Evolutionary conservation across 2,888 invertebrate genomes (phyloP), one percentile per base, ranked within the genome.

Genomic region (Iphiclides podalirius): DNA sequence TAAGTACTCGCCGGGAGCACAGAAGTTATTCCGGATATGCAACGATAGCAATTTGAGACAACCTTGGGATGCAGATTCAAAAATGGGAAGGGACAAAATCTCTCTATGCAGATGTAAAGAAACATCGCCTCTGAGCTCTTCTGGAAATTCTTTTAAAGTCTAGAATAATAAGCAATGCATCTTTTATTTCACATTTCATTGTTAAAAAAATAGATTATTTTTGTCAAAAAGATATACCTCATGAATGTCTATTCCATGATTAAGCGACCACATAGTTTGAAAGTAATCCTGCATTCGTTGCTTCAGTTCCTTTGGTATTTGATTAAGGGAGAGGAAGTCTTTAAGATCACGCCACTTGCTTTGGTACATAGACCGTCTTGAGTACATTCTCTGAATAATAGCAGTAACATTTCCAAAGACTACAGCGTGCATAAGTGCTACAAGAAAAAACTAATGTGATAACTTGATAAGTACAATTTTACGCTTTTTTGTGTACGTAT

Each of bases 361-460:
- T 78, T 98, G 98, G 78, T 97, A 98, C 71, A 96, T 92, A 2
- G 97, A 97, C 33, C 97, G 91, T 35, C 98, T 91, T 0, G 97
- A 96, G 83, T 98, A 98, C 96, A 98, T 97, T 63, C 98, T 90
- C 78, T 98, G 98, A 71, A 98, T 98, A 66, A 98, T 97, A 45
- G 98, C 98, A 11, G 98, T 98, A 62, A 98, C 98, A 82, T 98
- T 98, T 77, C 98, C 98, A 75, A 98, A 98, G 34, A 98, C 98
- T 46, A 97, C 96, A 13, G 98, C 98, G 81, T 98, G 98, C 98
- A 98, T 98, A 69, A 98, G 90, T 38, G 98, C 98, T 98, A 47
- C 74, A 47, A 46, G 14, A 9, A 37, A 34, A 52, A 43, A 23
- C 15, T 31, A 42, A 17, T 35, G 8, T 20, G 28, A 33, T 26